Base-by-base conservation (phyloP, 2,888 invertebrate species). In the Lacanobia oleracea region DNA sequence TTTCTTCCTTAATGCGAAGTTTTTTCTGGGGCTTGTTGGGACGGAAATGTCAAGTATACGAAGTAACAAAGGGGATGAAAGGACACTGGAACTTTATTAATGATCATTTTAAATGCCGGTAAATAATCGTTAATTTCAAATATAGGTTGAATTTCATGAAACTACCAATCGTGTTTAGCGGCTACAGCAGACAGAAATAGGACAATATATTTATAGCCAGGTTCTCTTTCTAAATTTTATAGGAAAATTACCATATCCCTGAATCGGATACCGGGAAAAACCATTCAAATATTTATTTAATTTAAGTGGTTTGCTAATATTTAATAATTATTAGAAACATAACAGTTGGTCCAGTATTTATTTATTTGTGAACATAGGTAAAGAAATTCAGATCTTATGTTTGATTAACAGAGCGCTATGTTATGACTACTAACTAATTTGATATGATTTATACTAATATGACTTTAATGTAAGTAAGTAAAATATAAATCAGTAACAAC, bases 11-110 rank as follows among this genome's bases (percentile, higher is more conserved):
- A 40, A 40, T 12, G 27, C 2, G 9, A 43, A 48, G 40, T 59
- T 54, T 60, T 50, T 60, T 10, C 18, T n/a, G 21, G 10, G 9
- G 18, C 1, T 10, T n/a, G 8, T 27, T 48, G 48, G n/a, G 8
- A 6, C 12, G 43, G 4, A 23, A 53, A n/a, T 33, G 4, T 72
- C n/a, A 53, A 78, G 57, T 33, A n/a, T 23, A n/a, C 50, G 14
- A 51, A 21, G 43, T 45, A 16, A 70, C 56, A 4, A 9, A 23
- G 3, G 6, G 33, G 27, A 9, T 4, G 9, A 12, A n/a, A 1
- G 7, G 14, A 54, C 21, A 10, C 12, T 18, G 8, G 3, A n/a
- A 16, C 69, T 76, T 60, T 48, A 43, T 48, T 43, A n/a, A 23
- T 48, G 14, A 12, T 16, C 2, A 9, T 23, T 45, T 45, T 8